Percentiles rank a stretch among this genome's conserved stretches.
phyloP scores from a whole-genome alignment of 2,888 invertebrate genomes.

The Athalia cordata region DNA sequence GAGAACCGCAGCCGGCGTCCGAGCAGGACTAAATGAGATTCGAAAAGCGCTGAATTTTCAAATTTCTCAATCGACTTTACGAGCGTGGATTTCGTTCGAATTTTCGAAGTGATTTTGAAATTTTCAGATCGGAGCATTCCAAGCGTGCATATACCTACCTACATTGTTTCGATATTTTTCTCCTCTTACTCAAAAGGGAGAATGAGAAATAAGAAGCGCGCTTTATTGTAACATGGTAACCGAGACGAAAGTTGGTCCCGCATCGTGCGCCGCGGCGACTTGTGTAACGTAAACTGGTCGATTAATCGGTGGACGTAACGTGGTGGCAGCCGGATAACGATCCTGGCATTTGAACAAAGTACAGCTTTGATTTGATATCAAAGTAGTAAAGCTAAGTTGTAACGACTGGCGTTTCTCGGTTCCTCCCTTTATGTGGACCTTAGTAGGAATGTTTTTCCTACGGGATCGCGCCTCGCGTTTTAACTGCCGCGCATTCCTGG shows the following conservation, averaged over 20 bases:
- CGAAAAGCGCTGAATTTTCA: too few species aligned
- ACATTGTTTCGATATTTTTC: too few species aligned
- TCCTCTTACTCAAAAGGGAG: background rate
- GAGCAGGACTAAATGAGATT: too few species aligned
- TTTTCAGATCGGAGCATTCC: too few species aligned
- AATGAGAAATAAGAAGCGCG: background rate
- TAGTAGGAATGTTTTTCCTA: background rate
- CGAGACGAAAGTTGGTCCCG: conserved; percentile 7
- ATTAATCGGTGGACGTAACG: conserved; percentile 34
- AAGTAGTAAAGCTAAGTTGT: conserved; percentile 26
- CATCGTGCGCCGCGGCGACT: background rate
- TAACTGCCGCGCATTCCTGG: conserved; percentile 24
- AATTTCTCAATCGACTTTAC: too few species aligned
- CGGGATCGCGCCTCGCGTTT: background rate
- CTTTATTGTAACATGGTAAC: background rate
- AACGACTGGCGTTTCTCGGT: conserved; percentile 15
- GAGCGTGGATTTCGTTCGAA: too few species aligned
- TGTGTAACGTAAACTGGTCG: conserved; percentile 5
- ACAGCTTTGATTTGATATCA: conserved; percentile 34
- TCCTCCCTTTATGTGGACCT: background rate
- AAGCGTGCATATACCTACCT: too few species aligned
- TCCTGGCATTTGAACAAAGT: conserved; percentile 24
- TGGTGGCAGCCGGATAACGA: conserved; percentile 21
- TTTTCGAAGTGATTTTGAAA: too few species aligned
- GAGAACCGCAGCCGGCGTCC: background rate